A percentile compares a stretch with the other conserved stretches of the same genome.
Conservation (phyloP, 2,113 vertebrate genomes). For the Xenopus borealis region DNA sequence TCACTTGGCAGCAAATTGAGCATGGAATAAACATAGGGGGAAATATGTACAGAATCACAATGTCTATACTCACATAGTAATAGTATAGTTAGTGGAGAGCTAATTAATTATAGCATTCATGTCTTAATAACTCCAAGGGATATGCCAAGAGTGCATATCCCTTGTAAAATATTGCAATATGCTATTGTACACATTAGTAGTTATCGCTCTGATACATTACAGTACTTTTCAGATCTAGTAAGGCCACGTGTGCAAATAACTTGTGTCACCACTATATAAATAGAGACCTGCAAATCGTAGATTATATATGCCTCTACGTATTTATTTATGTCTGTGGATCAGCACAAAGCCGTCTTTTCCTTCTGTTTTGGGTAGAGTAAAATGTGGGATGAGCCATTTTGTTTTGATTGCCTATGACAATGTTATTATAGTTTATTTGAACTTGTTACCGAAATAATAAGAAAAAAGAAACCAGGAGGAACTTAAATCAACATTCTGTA, state of each 20-base stretch:
- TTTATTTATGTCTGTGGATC: slow-evolving; percentile 46
- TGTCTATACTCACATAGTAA: too few species aligned
- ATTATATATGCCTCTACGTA: slow-evolving; percentile 36
- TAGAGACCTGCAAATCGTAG: slow-evolving; percentile 41
- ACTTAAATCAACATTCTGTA: slow-evolving; percentile 48
- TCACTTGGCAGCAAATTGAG: too few species aligned
- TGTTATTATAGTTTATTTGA: slow-evolving; percentile 42
- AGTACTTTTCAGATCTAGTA: slow-evolving; percentile 36
- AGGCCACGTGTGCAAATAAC: slow-evolving; percentile 37
- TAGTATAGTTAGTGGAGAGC: too few species aligned
- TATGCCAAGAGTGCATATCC: slow-evolving; percentile 3
- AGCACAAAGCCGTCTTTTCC: slow-evolving; percentile 26
- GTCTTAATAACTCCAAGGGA: too few species aligned
- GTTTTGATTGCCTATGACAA: slow-evolving; percentile 43
- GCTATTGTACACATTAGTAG: not conserved
- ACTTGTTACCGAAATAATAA: slow-evolving; percentile 33
- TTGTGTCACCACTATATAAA: slow-evolving; percentile 43
- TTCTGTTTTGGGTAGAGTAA: slow-evolving; percentile 22
- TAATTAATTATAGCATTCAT: too few species aligned
- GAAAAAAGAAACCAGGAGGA: slow-evolving; percentile 45
- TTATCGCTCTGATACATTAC: slow-evolving; percentile 37
- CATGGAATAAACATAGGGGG: too few species aligned
- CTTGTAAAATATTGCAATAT: slow-evolving; percentile 5
- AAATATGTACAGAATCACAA: too few species aligned
- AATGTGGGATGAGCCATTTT: slow-evolving; percentile 37